Base-by-base conservation (phyloP, 1,140 invertebrate genomes). In the Zaprionus ornatus region DNA sequence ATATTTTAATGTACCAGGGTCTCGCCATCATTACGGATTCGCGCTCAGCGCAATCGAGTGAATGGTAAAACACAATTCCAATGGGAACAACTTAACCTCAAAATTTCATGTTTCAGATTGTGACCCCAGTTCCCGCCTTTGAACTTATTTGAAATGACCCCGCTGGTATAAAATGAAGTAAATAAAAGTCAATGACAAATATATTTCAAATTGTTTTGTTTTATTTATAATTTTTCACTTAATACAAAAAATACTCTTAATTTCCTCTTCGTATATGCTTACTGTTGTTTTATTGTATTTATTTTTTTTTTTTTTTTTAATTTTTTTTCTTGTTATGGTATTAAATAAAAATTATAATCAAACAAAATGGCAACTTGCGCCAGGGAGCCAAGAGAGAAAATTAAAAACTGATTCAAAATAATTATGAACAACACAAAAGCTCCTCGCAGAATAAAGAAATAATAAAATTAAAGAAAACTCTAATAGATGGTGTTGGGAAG, bases 171-270 rank as follows among this genome's bases (percentile, higher is more conserved):
- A 32, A 32, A 32, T 32, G 2, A 32, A 32, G 3, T 29, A 50
- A 64, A 35, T 7, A 60, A 60, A 65, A 42, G 17, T 10, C n/a
- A 27, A 2, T 17, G 17, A 12, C 3, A 6, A 5, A 45, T 45
- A n/a, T 71, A 60, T 71, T 65, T 75, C 54, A 75, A 71, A 63
- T 71, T 59, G 42, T 83, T 87, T 74, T 77, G 25, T 69, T 86
- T 87, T 86, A 88, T 87, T 87, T 87, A 73, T 87, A 87, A 88
- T 86, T 72, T 65, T 88, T 88, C 76, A 83, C 83, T 87, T 87
- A 87, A 88, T 87, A 88, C 84, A 87, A 87, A 87, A 85, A 87
- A 86, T 87, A 87, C 83, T 87, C 83, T 80, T 88, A 68, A 75
- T 87, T 86, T 87, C 77, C 79, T 74, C 83, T 57, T 86, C 66